Percentiles rank a stretch among this genome's conserved stretches.
Conservation (phyloP, 2,888 invertebrate genomes). For the Cylindroiulus punctatus region DNA sequence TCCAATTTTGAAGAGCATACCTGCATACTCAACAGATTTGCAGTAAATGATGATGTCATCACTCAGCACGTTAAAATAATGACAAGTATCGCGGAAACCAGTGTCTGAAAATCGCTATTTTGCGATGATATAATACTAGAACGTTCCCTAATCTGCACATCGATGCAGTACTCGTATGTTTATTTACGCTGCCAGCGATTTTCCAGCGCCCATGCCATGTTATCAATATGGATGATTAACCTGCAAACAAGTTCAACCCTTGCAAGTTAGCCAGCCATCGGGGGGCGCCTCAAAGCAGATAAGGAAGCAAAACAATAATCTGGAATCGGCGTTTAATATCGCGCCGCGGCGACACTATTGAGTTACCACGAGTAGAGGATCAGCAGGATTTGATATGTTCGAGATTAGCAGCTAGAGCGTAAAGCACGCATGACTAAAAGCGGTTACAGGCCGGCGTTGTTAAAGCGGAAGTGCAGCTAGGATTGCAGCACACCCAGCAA, state of each 20-base stretch:
- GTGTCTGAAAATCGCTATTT: too few relatives aligned
- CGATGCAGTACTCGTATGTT: too few relatives aligned
- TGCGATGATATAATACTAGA: too few relatives aligned
- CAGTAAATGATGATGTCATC: too few relatives aligned
- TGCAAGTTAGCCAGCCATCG: background rate
- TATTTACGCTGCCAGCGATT: too few relatives aligned
- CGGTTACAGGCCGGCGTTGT: background rate
- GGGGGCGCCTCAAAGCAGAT: background rate
- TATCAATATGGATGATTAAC: background rate
- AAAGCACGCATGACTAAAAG: background rate
- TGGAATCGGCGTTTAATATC: background rate
- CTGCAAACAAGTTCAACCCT: too few relatives aligned
- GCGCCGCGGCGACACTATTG: background rate
- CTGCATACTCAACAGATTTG: too few relatives aligned
- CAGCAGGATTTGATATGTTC: slow-evolving; percentile 24
- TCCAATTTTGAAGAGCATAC: too few relatives aligned
- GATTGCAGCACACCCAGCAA: too few relatives aligned
- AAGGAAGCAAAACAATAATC: background rate
- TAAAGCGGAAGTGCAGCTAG: background rate
- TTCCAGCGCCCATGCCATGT: background rate
- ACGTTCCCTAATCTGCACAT: too few relatives aligned
- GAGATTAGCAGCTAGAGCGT: background rate
- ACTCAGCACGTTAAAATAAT: too few relatives aligned
- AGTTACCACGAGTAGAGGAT: background rate
- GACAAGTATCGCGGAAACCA: too few relatives aligned